These are phyloP conservation scores for Lophochroa leadbeateri DNA, from an alignment of 2,113 vertebrate genomes.

Conservation along the genomic window DNA sequence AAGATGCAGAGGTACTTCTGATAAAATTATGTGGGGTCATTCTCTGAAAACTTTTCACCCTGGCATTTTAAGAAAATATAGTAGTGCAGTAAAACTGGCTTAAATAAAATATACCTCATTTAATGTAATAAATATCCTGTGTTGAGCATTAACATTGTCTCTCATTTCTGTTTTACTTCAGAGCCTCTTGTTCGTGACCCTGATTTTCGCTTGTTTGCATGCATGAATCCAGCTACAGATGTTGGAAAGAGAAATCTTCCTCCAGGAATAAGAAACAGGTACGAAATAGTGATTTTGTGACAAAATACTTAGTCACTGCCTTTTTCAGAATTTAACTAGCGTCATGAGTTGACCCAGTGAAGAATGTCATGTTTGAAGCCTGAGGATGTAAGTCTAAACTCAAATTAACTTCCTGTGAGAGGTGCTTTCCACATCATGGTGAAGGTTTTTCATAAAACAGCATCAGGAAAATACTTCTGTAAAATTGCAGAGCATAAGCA, in stretches of 20 bases:
- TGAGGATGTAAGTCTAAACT: background rate
- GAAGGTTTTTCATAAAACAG: background rate
- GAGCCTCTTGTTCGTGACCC: conserved; percentile 90
- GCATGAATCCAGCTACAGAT: conserved; percentile 99
- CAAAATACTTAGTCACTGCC: background rate
- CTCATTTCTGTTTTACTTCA: conserved; percentile 49
- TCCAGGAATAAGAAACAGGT: conserved; percentile 96
- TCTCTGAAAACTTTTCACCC: background rate
- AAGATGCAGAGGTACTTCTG: background rate
- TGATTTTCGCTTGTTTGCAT: conserved; percentile 94
- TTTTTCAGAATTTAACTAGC: background rate
- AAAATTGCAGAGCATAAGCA: background rate
- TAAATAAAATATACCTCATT: background rate
- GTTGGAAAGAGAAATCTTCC: conserved; percentile 97
- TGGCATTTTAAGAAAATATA: background rate
- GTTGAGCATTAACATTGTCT: background rate
- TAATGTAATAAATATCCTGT: background rate
- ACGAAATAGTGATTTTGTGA: background rate
- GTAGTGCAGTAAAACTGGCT: background rate
- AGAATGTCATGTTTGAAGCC: background rate
- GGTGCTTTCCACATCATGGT: background rate
- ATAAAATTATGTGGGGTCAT: background rate
- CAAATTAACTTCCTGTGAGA: background rate
- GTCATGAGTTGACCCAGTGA: background rate
- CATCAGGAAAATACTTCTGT: background rate